phyloP scores from a whole-genome alignment of 2,888 invertebrate species.

The Pyralis farinalis region DNA sequence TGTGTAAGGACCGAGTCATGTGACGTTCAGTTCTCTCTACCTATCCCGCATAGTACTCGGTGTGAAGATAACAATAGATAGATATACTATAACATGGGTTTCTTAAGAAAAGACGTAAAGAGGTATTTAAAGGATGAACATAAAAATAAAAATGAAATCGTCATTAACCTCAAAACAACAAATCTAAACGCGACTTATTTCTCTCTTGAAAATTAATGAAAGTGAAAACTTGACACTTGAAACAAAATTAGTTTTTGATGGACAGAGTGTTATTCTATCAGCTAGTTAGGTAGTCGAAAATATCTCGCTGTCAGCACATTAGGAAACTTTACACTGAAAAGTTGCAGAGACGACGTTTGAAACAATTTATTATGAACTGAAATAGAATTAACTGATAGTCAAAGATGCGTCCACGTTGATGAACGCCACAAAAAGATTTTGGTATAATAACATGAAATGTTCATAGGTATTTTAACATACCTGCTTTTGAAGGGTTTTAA shows the following conservation, averaged over 20 bases:
- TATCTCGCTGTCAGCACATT: slow-evolving; percentile 55
- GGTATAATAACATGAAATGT: no score
- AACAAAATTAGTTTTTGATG: slow-evolving; percentile 59
- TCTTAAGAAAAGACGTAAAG: no score
- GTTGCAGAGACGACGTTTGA: slow-evolving; percentile 45
- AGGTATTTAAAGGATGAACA: no score
- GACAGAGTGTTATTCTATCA: slow-evolving; percentile 60
- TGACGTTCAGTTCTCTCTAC: no score
- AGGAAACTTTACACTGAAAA: slow-evolving; percentile 69
- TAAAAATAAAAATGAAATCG: no score
- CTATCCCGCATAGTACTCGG: no score
- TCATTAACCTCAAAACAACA: background rate
- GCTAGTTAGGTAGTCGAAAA: slow-evolving; percentile 56
- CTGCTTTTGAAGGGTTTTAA: no score
- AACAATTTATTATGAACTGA: slow-evolving; percentile 52
- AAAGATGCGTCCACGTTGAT: background rate
- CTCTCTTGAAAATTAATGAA: slow-evolving; percentile 18
- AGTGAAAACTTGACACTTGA: slow-evolving; percentile 30
- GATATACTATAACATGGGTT: no score
- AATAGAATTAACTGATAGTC: slow-evolving; percentile 42
- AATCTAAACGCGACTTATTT: slow-evolving; percentile 1
- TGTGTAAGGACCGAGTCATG: no score
- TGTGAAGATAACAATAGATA: no score
- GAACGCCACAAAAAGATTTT: no score
- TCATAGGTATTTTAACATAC: no score